Evolutionary conservation across 2,113 vertebrate genomes (phyloP).

Genomic region (Genyomyrus donnyi): DNA sequence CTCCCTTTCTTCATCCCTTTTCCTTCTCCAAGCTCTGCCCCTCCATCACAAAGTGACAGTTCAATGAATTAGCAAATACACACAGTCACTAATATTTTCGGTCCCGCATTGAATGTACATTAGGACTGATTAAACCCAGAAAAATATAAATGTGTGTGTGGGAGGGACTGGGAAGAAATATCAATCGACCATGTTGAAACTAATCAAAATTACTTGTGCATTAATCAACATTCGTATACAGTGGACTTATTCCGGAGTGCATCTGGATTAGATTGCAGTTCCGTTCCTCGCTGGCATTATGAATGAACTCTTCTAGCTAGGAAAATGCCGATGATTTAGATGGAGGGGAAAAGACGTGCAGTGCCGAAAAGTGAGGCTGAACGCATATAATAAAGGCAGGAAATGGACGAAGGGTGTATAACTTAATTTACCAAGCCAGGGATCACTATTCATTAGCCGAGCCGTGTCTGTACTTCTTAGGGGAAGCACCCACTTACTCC

Average conservation of each 20-base stretch:
- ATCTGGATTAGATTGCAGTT: background rate
- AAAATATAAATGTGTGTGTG: conserved; percentile 10
- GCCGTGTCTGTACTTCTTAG: background rate
- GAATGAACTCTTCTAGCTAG: background rate
- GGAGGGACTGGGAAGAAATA: conserved; percentile 16
- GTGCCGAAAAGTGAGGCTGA: background rate
- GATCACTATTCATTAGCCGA: background rate
- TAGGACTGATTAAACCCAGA: conserved; percentile 10
- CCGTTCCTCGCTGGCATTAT: background rate
- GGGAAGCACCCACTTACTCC: background rate
- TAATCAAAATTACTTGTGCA: conserved; percentile 3
- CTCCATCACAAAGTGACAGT: conserved; percentile 5
- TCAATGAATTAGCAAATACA: background rate
- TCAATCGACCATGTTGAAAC: conserved; percentile 21
- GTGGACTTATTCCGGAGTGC: background rate
- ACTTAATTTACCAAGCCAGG: background rate
- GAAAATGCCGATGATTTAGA: conserved; percentile 6
- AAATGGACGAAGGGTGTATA: background rate
- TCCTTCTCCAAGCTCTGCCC: background rate
- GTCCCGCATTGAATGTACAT: conserved; percentile 6
- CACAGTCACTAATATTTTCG: background rate
- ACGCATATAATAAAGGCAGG: background rate
- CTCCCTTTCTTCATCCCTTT: background rate
- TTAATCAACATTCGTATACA: conserved; percentile 10
- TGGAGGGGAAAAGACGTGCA: conserved; percentile 11